Percentiles rank a stretch among this genome's conserved stretches.
These are phyloP conservation scores for Coreoperca whiteheadi DNA, from an alignment of 2,113 vertebrate species.

Conservation along the genomic window DNA sequence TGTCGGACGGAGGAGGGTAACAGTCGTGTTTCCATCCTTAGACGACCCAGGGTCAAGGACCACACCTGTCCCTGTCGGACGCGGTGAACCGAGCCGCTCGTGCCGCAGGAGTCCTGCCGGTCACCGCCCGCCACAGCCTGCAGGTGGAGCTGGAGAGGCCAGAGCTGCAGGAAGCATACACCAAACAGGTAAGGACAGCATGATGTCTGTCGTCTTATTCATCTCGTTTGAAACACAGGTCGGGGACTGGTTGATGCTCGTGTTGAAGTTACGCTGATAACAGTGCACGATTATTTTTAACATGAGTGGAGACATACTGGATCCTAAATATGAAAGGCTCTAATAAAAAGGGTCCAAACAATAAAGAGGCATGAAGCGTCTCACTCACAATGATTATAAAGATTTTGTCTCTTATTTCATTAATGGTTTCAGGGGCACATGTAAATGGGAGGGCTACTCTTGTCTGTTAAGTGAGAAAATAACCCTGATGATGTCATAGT, in stretches of 20 bases:
- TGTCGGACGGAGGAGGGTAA: background rate
- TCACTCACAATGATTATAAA: too few species aligned
- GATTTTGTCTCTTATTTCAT: too few species aligned
- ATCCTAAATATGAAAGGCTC: too few species aligned
- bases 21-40: slow-evolving; percentile 40
- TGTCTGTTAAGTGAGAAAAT: too few species aligned
- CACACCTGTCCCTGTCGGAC: slow-evolving; percentile 88
- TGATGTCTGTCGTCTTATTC: background rate
- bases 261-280: background rate
- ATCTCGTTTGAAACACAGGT: background rate
- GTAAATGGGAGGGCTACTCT: too few species aligned
- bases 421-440: too few species aligned
- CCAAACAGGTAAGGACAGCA: slow-evolving; percentile 81
- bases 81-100: slow-evolving; percentile 87
- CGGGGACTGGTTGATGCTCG: background rate
- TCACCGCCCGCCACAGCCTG: slow-evolving; percentile 83
- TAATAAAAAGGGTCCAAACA: too few species aligned
- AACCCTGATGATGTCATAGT: too few species aligned
- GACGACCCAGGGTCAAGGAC: slow-evolving; percentile 89
- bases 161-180: slow-evolving; percentile 88
- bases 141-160: slow-evolving; percentile 86
- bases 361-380: too few species aligned
- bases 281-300: background rate
- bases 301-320: background rate
- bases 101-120: slow-evolving; percentile 84